Evolutionary conservation across 2,888 invertebrate species (phyloP).

Genomic region (Epistrophe eligans): DNA sequence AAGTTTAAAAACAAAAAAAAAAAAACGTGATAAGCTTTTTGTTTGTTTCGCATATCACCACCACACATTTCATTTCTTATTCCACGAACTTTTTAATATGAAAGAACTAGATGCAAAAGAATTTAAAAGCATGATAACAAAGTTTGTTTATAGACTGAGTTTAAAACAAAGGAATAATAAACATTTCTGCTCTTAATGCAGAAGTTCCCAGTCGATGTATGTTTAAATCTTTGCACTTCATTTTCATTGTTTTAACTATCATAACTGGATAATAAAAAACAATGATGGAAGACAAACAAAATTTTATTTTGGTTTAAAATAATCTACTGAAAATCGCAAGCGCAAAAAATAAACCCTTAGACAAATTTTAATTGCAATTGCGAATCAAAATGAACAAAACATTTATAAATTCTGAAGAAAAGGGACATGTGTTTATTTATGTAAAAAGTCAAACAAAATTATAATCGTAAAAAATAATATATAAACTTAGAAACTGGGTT

Average conservation of each 20-base stretch:
- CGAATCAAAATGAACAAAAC: too few relatives aligned
- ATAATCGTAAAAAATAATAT: too few relatives aligned
- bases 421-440: too few relatives aligned
- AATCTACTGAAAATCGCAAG: neutral
- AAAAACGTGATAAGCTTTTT: neutral
- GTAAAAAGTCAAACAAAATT: too few relatives aligned
- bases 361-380: too few relatives aligned
- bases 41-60: neutral
- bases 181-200: constrained; percentile 40
- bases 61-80: constrained; percentile 2
- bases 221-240: constrained; percentile 24
- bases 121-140: constrained; percentile 71
- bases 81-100: constrained; percentile 62
- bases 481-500: too few relatives aligned
- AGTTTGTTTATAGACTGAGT: constrained; percentile 66
- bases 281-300: constrained; percentile 66
- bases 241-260: constrained; percentile 52
- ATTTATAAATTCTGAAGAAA: too few relatives aligned
- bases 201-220: constrained; percentile 3
- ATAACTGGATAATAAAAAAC: constrained; percentile 59
- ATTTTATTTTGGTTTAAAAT: constrained; percentile 10
- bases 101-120: constrained; percentile 54
- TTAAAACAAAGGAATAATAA: constrained; percentile 50
- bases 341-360: neutral
- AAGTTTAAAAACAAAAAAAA: constrained; percentile 10